Evolutionary conservation across 2,797 vertebrate species (phyloP), one percentile per base, ranked within the genome.

Genomic region (Chaunax sp.): DNA sequence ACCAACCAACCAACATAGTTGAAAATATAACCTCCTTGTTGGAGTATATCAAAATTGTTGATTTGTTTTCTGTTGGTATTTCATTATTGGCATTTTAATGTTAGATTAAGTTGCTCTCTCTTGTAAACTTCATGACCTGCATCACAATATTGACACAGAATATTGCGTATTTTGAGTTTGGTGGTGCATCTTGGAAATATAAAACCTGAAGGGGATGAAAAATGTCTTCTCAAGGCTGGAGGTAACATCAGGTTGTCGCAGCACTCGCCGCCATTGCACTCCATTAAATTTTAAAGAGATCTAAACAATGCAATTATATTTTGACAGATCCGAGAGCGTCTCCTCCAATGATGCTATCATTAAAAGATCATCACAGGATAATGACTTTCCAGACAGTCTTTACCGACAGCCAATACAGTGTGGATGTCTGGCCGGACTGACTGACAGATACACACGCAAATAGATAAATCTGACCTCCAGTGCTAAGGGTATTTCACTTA

Each of bases 381-480:
- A 91, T 86, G 80, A 85, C 84, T 78, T 83, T 82, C 77, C 81
- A 47, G 37, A 64, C 23, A 26, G 74, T 80, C 75, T 18, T 83
- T 81, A 47, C 64, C 75, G 63, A 55, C 69, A 63, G 68, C 80
- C 80, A 13, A 52, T 66, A 51, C 65, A 18, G 58, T 44, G 50
- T 41, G 43, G 54, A 56, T 40, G 63, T 82, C 54, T 52, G 67
- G 13, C 57, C 57, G 67, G 67, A 80, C 85, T 65, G 87, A 90
- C 78, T 77, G 87, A 90, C 86, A 82, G 83, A 86, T 80, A 56
- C 75, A 64, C 72, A 50, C 76, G 81, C 86, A 93, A 92, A 94
- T 92, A 93, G 88, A 94, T 93, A 92, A 91, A 90, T 90, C 75
- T 95, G 93, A 95, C 94, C 93, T 88, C 88, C 65, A 55, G 79